Base-by-base conservation (phyloP, 2,888 invertebrate species). In the Ceramica pisi region DNA sequence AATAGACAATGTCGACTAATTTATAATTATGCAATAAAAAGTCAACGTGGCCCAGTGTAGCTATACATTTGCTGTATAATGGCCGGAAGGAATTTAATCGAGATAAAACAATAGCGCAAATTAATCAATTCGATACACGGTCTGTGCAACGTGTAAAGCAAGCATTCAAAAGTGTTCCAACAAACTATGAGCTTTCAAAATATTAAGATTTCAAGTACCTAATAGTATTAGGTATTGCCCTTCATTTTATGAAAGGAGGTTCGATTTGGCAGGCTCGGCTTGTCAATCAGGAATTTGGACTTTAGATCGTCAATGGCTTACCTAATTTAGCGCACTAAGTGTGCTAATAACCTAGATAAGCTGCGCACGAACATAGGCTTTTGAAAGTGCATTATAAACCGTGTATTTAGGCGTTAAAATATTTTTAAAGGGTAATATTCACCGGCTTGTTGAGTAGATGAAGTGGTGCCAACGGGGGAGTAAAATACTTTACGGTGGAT, bases 401-500 rank as follows among this genome's bases (percentile, higher is more conserved):
- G 8, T 16, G 23, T 31, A 46, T 63, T 48, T 44, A 21, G 23
- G 23, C 1, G 10, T 3, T 21, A 31, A n/a, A 41, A 53, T 48
- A 57, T 50, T 53, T 59, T 23, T 26, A 50, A 26, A 44, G 41
- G 26, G 7, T 21, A 48, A 67, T 55, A 23, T 12, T 9, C 56
- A 53, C 44, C 21, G 10, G 23, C n/a, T 38, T 19, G 21, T 51
- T 23, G 38, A 55, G 46, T 26, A 31, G 38, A 38, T 12, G 23
- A 60, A 67, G 71, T 60, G 62, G 35, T 48, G 55, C 71, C 60
- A 44, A 41, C 77, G 68, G 68, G 48, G 35, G 44, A 50, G 38
- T 51, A 56, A 67, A 64, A 61, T 77, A 35, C 67, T 66, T 77
- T 66, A 76, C 48, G 48, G 60, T 67, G n/a, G 26, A 53, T 67